phyloP scores from a whole-genome alignment of 2,797 vertebrate genomes.

The Meriones psammophilus region DNA sequence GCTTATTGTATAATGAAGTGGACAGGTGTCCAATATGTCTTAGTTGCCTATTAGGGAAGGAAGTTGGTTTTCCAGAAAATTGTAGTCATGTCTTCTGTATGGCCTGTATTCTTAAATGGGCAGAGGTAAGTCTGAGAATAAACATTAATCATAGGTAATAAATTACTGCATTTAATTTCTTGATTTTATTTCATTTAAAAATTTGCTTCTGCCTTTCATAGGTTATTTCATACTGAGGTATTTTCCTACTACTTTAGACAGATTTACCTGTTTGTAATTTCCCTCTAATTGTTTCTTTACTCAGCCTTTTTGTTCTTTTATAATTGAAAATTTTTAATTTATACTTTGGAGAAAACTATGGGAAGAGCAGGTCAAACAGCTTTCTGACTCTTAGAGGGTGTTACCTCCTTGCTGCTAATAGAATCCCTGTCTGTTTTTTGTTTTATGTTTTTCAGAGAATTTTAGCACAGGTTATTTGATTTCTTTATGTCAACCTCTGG shows the following conservation, averaged over 20 bases:
- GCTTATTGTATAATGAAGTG: conserved; percentile 85
- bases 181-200: conserved; percentile 54
- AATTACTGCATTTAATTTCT: conserved; percentile 54
- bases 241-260: conserved; percentile 38
- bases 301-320: conserved; percentile 54
- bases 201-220: conserved; percentile 41
- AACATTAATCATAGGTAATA: conserved; percentile 46
- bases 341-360: background rate
- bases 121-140: conserved; percentile 92
- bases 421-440: conserved; percentile 36
- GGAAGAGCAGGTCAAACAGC: background rate
- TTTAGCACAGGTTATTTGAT: conserved; percentile 67
- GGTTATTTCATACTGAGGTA: conserved; percentile 53
- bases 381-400: conserved; percentile 7
- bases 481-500: conserved; percentile 57
- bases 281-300: conserved; percentile 39
- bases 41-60: conserved; percentile 90
- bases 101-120: conserved; percentile 96
- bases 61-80: conserved; percentile 94
- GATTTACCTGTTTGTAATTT: conserved; percentile 49
- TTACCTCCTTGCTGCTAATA: conserved; percentile 36
- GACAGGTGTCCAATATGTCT: conserved; percentile 97
- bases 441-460: conserved; percentile 71
- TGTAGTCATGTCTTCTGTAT: conserved; percentile 97
- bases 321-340: conserved; percentile 44